Evolutionary conservation across 2,797 vertebrate genomes (phyloP).

Genomic region (Ibycter americanus): DNA sequence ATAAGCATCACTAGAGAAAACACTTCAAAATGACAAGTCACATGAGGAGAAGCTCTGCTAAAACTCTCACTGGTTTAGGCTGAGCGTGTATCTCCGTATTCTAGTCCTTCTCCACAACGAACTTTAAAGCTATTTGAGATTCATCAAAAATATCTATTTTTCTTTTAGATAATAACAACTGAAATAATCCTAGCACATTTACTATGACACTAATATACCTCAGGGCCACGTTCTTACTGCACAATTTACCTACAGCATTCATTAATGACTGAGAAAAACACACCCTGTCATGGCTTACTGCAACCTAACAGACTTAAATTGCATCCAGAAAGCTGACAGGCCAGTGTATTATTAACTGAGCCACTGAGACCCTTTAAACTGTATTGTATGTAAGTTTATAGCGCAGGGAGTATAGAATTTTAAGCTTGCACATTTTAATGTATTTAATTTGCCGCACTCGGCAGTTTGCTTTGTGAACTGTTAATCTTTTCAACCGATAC

Average conservation of each 20-base stretch:
- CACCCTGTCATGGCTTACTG: conserved; percentile 55
- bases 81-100: neutral
- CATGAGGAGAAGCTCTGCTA: neutral
- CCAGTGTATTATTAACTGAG: conserved; percentile 57
- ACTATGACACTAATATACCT: conserved; percentile 26
- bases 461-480: conserved; percentile 75
- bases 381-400: conserved; percentile 56
- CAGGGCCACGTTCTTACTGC: conserved; percentile 1
- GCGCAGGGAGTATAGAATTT: conserved; percentile 54
- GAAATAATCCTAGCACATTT: conserved; percentile 10
- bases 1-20: neutral
- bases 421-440: conserved; percentile 72
- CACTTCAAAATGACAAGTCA: neutral
- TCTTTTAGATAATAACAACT: neutral
- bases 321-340: conserved; percentile 45
- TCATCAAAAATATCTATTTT: neutral
- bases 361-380: conserved; percentile 58
- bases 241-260: conserved; percentile 26
- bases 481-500: conserved; percentile 77
- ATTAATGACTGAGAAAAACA: conserved; percentile 63
- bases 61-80: neutral
- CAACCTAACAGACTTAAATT: conserved; percentile 61
- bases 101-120: neutral
- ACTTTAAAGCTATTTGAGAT: neutral
- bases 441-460: conserved; percentile 75